A percentile compares a stretch with the other conserved stretches of the same genome.
These are phyloP conservation scores for Remorina albescens DNA, from an alignment of 2,797 vertebrate species.

Conservation along the genomic window DNA sequence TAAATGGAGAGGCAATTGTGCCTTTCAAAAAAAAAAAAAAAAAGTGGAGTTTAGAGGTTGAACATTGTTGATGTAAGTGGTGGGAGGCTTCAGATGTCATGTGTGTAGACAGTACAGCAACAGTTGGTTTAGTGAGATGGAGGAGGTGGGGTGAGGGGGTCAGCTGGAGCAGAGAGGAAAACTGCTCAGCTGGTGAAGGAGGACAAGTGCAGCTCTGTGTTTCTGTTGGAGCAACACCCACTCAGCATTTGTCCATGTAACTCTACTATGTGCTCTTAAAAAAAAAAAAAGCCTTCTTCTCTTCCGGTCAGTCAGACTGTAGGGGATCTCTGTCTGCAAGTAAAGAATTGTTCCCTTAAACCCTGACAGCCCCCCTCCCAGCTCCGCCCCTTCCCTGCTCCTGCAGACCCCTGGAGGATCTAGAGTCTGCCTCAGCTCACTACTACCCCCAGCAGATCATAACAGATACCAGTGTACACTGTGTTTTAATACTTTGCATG, in stretches of 20 bases:
- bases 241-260: constrained; percentile 49
- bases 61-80: constrained; percentile 43
- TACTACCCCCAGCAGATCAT: constrained; percentile 57
- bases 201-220: constrained; percentile 26
- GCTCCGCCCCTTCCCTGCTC: constrained; percentile 31
- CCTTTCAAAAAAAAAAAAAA: constrained; percentile 25
- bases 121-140: constrained; percentile 38
- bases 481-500: constrained; percentile 13
- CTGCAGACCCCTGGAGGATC: constrained; percentile 42
- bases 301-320: constrained; percentile 63
- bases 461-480: constrained; percentile 15
- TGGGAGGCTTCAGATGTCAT: constrained; percentile 46
- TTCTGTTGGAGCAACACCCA: constrained; percentile 62
- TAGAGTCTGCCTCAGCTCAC: constrained; percentile 54
- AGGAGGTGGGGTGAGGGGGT: constrained; percentile 50
- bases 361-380: constrained; percentile 39
- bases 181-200: constrained; percentile 38
- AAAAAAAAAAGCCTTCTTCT: not conserved
- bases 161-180: constrained; percentile 30
- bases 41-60: constrained; percentile 10
- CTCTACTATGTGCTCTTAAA: constrained; percentile 23
- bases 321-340: constrained; percentile 63
- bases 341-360: constrained; percentile 67
- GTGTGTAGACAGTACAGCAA: constrained; percentile 31
- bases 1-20: constrained; percentile 45